Conservation (phyloP, 2,113 vertebrate genomes). For the Rhineura floridana region DNA sequence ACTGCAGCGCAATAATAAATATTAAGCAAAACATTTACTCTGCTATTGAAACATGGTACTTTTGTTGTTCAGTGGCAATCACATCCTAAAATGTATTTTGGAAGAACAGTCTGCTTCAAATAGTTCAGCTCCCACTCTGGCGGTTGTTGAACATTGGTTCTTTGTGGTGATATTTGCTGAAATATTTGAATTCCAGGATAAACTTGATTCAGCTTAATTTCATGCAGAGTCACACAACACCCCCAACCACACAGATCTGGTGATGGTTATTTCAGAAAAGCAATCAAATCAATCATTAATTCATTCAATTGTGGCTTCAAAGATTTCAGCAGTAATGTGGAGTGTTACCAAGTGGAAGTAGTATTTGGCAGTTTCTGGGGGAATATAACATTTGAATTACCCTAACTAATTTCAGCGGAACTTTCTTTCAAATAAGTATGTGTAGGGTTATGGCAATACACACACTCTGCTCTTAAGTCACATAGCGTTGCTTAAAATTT, state of each 20-base stretch:
- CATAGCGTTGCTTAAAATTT: background rate
- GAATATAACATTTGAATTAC: background rate
- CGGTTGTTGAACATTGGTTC: background rate
- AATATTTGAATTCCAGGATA: background rate
- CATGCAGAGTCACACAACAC: background rate
- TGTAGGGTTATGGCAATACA: background rate
- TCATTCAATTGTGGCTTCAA: background rate
- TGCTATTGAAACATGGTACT: background rate
- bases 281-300: background rate
- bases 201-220: background rate
- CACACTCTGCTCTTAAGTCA: constrained; percentile 11
- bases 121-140: background rate
- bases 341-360: background rate
- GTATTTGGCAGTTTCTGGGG: background rate
- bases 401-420: background rate
- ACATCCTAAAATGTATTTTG: background rate
- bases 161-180: background rate
- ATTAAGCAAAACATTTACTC: background rate
- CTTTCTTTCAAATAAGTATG: constrained; percentile 1
- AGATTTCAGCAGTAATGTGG: background rate
- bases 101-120: background rate
- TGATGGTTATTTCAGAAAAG: background rate
- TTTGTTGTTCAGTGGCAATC: background rate
- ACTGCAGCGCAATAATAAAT: background rate
- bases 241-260: background rate